phyloP scores from a whole-genome alignment of 2,113 vertebrate genomes.

The Platycercus adscitus region DNA sequence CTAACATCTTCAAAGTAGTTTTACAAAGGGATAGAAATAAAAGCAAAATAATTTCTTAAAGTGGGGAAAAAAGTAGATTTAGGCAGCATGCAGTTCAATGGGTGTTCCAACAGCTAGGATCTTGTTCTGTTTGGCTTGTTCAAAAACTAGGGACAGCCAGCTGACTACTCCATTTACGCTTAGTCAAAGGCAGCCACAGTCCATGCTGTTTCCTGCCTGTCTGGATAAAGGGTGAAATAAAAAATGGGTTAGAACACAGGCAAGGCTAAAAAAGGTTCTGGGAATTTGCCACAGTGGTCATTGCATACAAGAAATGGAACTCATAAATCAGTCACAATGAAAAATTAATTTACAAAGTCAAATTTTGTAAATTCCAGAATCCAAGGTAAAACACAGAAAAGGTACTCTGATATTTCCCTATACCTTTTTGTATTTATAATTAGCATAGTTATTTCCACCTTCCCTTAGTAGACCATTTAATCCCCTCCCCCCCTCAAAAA shows the following conservation, averaged over 20 bases:
- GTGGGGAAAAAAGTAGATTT: rapidly evolving
- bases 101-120: neutral
- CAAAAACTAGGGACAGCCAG: neutral
- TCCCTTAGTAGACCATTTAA: neutral
- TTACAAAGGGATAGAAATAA: neutral
- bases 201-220: neutral
- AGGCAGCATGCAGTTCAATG: neutral
- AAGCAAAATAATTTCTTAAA: neutral
- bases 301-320: neutral
- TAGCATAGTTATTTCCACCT: neutral
- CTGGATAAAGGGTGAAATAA: neutral
- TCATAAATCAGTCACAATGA: neutral
- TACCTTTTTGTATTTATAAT: neutral
- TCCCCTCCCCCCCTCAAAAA: neutral
- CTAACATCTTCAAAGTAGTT: neutral
- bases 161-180: no score
- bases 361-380: neutral
- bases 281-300: neutral
- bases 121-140: neutral
- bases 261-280: neutral
- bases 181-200: neutral
- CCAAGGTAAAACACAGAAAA: neutral
- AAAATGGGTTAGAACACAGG: neutral
- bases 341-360: neutral
- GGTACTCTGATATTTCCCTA: neutral